Conservation (phyloP, 2,113 vertebrate species). For the Parus major region DNA sequence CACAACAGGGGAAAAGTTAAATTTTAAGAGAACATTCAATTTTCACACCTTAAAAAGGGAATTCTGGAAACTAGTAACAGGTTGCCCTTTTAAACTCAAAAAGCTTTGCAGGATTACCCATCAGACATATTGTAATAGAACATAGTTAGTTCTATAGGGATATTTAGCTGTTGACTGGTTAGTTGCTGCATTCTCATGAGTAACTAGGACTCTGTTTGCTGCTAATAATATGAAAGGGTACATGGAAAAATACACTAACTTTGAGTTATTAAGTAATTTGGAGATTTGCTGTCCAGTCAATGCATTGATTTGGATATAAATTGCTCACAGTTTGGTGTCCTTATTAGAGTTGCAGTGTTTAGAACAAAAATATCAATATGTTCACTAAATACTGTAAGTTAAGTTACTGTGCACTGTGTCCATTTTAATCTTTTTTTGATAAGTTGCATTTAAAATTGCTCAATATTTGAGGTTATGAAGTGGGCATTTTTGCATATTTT, state of each 20-base stretch:
- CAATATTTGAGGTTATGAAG: background rate
- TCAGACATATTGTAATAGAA: background rate
- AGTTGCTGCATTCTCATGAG: background rate
- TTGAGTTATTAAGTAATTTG: background rate
- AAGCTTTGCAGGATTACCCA: background rate
- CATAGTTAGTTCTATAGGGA: background rate
- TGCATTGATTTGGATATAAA: constrained; percentile 17
- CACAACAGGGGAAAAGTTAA: background rate
- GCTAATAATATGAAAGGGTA: background rate
- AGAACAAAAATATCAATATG: background rate
- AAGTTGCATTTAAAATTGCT: background rate
- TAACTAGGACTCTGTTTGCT: background rate
- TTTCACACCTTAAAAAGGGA: background rate
- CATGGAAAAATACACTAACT: background rate
- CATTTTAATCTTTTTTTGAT: background rate
- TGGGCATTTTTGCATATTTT: background rate
- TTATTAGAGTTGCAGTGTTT: background rate
- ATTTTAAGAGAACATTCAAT: background rate
- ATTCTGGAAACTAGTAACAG: background rate
- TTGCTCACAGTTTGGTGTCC: background rate
- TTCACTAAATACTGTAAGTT: background rate
- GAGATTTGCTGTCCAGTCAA: background rate
- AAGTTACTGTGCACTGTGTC: background rate
- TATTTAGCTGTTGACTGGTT: background rate
- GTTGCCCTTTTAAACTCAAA: background rate